Evolutionary conservation across 1,140 invertebrate genomes (phyloP), one percentile per base, ranked within the genome.

Genomic region (Drosophila burlai): DNA sequence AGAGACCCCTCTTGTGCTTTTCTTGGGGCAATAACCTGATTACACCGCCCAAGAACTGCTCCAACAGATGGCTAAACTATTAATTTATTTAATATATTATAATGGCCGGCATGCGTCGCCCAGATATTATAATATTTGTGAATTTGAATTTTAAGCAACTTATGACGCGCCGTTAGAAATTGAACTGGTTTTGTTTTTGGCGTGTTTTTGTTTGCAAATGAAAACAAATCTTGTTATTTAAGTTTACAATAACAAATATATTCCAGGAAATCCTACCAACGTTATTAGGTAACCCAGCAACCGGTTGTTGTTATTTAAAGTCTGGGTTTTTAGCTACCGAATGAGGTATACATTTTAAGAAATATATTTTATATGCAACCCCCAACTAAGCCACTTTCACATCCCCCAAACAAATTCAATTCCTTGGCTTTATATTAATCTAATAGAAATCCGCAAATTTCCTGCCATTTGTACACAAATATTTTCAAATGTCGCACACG

Each of bases 401-500:
- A 47, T 24, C 16, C 65, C 26, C 26, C 21, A 2, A 34, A 34
- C 13, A 21, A 13, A 73, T 73, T 73, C 54, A 73, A 73, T 73
- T 73, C 21, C 21, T 49, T 29, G 36, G 36, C 59, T 61, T 74
- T 45, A 55, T 52, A 63, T 63, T 63, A 74, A 76, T 65, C 45
- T 16, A 47, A 64, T 74, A 34, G 29, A 73, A 59, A 61, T 52
- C 55, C 46, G 16, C 54, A 40, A 63, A 63, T 42, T 47, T 64
- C 26, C 10, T 29, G 26, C 31, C 72, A 76, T 66, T 76, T 76
- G 63, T 34, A 36, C 40, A 73, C 38, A 59, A 38, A 50, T 80
- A 59, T 87, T 83, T 86, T 64, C 52, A 65, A 66, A 86, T 77
- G 87, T 86, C 55, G 72, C 49, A 63, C 83, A 86, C 83, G 83